A percentile compares a stretch with the other conserved stretches of the same genome.
These are phyloP conservation scores for Nothoprocta pentlandii DNA, from an alignment of 2,113 vertebrate genomes.

Conservation along the genomic window DNA sequence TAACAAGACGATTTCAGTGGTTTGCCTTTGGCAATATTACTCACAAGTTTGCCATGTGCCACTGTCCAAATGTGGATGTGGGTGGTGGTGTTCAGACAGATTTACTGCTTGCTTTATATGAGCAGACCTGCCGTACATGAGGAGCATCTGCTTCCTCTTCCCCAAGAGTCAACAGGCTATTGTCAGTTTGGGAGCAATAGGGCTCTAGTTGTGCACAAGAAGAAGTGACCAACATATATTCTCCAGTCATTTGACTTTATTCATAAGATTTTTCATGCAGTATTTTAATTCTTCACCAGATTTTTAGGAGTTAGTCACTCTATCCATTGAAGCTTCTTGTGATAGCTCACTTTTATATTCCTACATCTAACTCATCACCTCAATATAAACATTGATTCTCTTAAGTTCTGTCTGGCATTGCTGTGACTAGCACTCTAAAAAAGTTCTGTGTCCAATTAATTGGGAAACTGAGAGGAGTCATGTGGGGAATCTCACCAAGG, in stretches of 20 bases:
- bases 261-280: background rate
- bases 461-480: background rate
- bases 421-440: background rate
- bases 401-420: background rate
- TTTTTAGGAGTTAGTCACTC: background rate
- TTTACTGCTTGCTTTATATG: background rate
- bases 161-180: background rate
- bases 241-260: background rate
- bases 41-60: background rate
- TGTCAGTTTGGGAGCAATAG: background rate
- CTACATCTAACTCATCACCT: background rate
- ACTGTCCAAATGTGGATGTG: background rate
- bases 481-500: background rate
- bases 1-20: background rate
- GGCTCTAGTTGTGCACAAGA: background rate
- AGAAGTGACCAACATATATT: background rate
- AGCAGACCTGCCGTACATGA: background rate
- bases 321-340: background rate
- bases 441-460: background rate
- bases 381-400: background rate
- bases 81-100: background rate
- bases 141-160: background rate
- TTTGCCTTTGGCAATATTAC: conserved; percentile 12
- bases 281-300: background rate
- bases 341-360: background rate